These are phyloP conservation scores for Plectrocnemia conspersa DNA, from an alignment of 1,140 invertebrate species.

Conservation along the genomic window DNA sequence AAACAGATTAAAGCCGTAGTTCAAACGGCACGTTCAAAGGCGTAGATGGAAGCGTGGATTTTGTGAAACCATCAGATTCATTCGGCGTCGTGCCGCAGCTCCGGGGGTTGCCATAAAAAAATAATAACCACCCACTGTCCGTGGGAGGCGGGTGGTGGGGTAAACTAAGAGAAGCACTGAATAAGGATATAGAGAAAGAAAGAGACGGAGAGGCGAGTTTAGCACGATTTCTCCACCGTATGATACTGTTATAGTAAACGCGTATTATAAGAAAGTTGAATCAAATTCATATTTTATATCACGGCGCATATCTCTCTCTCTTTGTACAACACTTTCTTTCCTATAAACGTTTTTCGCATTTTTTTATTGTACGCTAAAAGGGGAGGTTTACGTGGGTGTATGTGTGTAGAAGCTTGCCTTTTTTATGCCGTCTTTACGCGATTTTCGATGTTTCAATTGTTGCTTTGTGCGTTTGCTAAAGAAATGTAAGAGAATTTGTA, in stretches of 20 bases:
- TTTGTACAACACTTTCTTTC: too few species aligned
- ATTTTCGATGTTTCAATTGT: too few species aligned
- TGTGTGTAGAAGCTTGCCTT: too few species aligned
- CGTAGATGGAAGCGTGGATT: constrained; percentile 9
- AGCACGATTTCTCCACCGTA: constrained; percentile 12
- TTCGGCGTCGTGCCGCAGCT: constrained; percentile 22
- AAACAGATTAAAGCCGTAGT: constrained; percentile 12
- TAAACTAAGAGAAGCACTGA: constrained; percentile 3
- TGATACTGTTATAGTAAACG: constrained; percentile 8
- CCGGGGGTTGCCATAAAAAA: constrained; percentile 22
- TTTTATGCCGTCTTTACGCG: too few species aligned
- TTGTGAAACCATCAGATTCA: constrained; percentile 11
- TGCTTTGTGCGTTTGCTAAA: too few species aligned
- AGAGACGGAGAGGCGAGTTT: not conserved
- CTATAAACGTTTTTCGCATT: too few species aligned
- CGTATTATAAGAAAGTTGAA: constrained; percentile 1
- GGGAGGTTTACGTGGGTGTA: too few species aligned
- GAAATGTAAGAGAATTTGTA: too few species aligned
- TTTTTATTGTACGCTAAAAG: too few species aligned
- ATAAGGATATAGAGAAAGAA: not conserved
- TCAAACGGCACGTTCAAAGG: constrained; percentile 17
- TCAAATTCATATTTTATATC: not conserved
- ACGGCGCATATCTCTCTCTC: not conserved
- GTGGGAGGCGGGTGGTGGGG: not conserved
- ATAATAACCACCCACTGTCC: constrained; percentile 22